These are phyloP conservation scores for Octomys mimax DNA, from an alignment of 2,797 vertebrate genomes.

Conservation along the genomic window DNA sequence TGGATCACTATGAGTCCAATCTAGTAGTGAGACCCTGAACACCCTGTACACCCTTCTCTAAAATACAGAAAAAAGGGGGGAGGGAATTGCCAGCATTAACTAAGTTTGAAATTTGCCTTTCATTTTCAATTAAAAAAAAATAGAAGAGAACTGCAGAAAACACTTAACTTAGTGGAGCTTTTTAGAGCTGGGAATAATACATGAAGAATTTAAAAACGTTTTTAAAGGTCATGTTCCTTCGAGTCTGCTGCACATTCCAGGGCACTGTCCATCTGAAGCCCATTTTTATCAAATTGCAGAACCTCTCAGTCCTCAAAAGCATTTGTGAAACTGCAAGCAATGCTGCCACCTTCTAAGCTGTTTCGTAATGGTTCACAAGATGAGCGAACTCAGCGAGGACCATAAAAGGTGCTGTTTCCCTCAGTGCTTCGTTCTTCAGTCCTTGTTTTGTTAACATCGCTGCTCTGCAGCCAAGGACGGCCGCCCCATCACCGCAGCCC, in stretches of 20 bases:
- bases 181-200: background rate
- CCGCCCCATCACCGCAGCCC: background rate
- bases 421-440: background rate
- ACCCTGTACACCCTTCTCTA: too few species aligned
- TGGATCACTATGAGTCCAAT: too few species aligned
- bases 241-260: background rate
- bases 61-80: too few species aligned
- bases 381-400: constrained; percentile 37
- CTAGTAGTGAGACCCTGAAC: too few species aligned
- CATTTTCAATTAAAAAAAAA: constrained; percentile 44
- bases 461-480: background rate
- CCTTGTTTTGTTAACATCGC: constrained; percentile 7
- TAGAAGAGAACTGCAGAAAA: constrained; percentile 15
- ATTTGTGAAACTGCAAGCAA: background rate
- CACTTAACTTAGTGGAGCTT: background rate
- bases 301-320: background rate
- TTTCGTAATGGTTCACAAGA: background rate
- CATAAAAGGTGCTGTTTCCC: background rate
- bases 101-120: constrained; percentile 20
- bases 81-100: background rate
- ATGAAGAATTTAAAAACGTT: constrained; percentile 14
- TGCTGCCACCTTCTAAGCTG: constrained; percentile 18
- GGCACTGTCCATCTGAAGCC: background rate
- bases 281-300: constrained; percentile 15
- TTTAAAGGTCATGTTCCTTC: background rate